Percentiles rank a stretch among this genome's conserved stretches.
Conservation (phyloP, 2,797 vertebrate species). For the Myotis vivesi region DNA sequence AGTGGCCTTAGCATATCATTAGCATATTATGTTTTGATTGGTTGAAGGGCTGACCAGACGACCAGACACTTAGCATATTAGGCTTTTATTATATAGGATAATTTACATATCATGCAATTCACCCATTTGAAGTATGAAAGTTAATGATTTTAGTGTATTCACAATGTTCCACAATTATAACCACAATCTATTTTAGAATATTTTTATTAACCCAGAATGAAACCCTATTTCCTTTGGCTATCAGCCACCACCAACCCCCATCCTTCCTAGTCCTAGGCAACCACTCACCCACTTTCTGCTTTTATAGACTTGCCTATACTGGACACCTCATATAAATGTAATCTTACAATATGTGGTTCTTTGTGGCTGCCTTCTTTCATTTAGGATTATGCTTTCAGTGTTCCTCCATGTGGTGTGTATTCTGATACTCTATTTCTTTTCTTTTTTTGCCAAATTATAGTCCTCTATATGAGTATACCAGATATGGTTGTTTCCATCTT, state of each 20-base stretch:
- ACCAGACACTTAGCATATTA: too few relatives aligned
- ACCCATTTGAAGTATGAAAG: background rate
- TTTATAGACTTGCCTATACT: background rate
- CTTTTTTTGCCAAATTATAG: background rate
- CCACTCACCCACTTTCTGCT: background rate
- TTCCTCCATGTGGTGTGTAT: background rate
- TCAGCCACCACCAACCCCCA: too few relatives aligned
- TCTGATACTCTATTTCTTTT: background rate
- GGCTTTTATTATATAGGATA: background rate
- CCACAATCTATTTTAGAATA: background rate
- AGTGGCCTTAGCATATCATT: too few relatives aligned
- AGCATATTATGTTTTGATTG: too few relatives aligned
- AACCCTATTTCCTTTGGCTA: background rate
- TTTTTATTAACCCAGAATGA: background rate
- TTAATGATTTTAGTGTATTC: background rate
- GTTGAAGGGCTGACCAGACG: too few relatives aligned
- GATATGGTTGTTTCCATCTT: background rate
- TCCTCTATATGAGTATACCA: background rate
- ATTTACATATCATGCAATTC: background rate
- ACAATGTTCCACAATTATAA: background rate
- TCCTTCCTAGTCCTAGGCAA: background rate
- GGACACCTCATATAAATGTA: background rate
- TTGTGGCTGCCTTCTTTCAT: background rate
- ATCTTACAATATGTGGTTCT: background rate
- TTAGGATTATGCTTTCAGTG: background rate